Base-by-base conservation (phyloP, 2,113 vertebrate genomes). In the Puffinus mauretanicus region DNA sequence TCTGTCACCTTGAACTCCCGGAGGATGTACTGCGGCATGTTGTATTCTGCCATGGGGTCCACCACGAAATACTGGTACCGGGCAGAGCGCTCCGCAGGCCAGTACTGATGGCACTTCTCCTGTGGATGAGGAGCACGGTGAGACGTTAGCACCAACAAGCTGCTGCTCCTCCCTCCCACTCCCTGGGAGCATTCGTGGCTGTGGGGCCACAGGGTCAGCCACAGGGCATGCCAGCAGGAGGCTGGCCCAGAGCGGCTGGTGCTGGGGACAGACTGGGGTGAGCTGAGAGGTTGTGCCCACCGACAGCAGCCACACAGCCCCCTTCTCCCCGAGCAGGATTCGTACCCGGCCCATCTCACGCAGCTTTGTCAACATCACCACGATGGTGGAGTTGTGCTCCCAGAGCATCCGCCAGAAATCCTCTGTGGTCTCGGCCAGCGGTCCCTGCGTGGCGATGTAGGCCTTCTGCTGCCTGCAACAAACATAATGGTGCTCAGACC, bases 341-440 rank as follows among this genome's bases (percentile, higher is more conserved):
- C 98, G 34, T 97, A 99, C 99, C 98, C 99, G 98, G 95, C 99
- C 99, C 99, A 99, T 99, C 98, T 99, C 99, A 16, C 99, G 98
- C 76, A 99, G 98, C 97, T 99, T 99, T 91, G 99, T 99, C 97
- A 99, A 98, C 99, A 99, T 99, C 97, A 99, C 99, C 57, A 99
- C 98, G 70, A 99, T 99, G 95, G 99, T 99, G 94, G 99, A 99
- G 93, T 99, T 99, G 98, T 99, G 99, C 85, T 99, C 99, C 99
- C 99, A 99, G 10, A 99, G 94, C 99, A 99, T 99, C 88, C 99
- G 98, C 99, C 99, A 99, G 98, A 99, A 99, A 98, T 99, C 99
- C 97, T 99, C 99, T 0, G 99, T 99, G 96, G 99, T 99, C 98
- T 99, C 99, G 0, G 99, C 98, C 96, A 99, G 96, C 0, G 99